phyloP scores from a whole-genome alignment of 2,797 vertebrate genomes.

The Molossus molossus region DNA sequence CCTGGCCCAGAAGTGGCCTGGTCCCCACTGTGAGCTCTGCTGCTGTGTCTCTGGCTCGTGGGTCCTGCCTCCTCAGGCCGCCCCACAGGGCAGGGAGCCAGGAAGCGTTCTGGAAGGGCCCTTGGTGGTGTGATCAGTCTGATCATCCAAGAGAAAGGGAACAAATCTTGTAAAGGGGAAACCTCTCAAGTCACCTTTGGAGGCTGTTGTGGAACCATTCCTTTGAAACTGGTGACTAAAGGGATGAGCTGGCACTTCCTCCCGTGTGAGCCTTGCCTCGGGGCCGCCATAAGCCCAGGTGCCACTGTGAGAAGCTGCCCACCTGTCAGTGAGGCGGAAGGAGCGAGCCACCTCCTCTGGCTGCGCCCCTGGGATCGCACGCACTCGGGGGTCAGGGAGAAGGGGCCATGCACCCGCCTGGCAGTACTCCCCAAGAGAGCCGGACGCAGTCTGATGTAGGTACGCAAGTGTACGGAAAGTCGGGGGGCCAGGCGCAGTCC shows the following conservation, averaged over 20 bases:
- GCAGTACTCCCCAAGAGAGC: background rate
- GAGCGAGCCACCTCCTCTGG: accelerated
- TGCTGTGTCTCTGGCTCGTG: accelerated
- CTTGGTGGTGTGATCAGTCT: background rate
- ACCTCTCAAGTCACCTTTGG: background rate
- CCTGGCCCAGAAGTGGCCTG: background rate
- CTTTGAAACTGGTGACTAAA: background rate
- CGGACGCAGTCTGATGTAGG: accelerated
- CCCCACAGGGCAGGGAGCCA: background rate
- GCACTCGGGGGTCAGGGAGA: background rate
- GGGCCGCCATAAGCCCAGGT: background rate
- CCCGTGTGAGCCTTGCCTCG: accelerated
- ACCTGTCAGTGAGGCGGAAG: accelerated
- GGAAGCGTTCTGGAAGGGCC: background rate
- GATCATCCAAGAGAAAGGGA: background rate
- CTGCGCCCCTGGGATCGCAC: accelerated
- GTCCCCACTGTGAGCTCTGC: background rate
- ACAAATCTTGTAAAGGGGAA: background rate
- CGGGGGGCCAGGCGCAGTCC: accelerated
- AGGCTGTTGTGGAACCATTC: background rate
- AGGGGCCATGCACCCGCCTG: background rate
- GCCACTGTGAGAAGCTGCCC: accelerated
- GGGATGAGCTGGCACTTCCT: accelerated
- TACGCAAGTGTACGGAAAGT: accelerated
- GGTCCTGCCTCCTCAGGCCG: background rate